Percentiles rank a stretch among this genome's conserved stretches.
Evolutionary conservation across 2,797 vertebrate species (phyloP).

Genomic region (Sebastes vulpes): DNA sequence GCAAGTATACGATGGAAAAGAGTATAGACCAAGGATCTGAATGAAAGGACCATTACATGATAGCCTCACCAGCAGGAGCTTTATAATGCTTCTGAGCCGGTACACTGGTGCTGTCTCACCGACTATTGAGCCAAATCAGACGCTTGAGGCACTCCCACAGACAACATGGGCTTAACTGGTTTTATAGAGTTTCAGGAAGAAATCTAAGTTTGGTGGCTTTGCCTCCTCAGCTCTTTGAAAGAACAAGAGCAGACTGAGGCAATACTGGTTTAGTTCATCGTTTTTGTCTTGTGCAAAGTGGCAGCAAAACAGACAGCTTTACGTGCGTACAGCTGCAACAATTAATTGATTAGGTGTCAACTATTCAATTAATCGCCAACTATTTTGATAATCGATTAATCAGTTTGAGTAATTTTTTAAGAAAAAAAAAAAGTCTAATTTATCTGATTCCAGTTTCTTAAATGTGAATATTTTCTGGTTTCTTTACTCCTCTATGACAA

Average conservation of each 20-base stretch:
- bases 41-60: slow-evolving; percentile 22
- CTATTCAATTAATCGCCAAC: too few relatives aligned
- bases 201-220: slow-evolving; percentile 5
- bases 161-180: slow-evolving; percentile 8
- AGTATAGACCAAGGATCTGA: slow-evolving; percentile 1
- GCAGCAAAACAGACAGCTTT: neutral
- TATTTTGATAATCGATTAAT: too few relatives aligned
- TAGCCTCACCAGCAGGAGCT: slow-evolving; percentile 24
- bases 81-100: slow-evolving; percentile 16
- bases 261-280: neutral
- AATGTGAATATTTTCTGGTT: too few relatives aligned
- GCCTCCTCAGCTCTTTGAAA: slow-evolving; percentile 11
- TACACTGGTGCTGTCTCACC: slow-evolving; percentile 2
- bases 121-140: slow-evolving; percentile 24
- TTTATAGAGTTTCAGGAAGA: neutral
- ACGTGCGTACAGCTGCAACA: too few relatives aligned
- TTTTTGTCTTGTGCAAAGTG: neutral
- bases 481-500: too few relatives aligned
- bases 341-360: too few relatives aligned
- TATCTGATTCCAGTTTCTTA: too few relatives aligned
- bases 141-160: slow-evolving; percentile 3
- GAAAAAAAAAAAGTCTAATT: too few relatives aligned
- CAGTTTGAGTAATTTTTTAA: too few relatives aligned
- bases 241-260: neutral
- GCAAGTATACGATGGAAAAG: neutral